Evolutionary conservation across 2,888 invertebrate species (phyloP), one percentile per base, ranked within the genome.

Genomic region (Drosophila merina): DNA sequence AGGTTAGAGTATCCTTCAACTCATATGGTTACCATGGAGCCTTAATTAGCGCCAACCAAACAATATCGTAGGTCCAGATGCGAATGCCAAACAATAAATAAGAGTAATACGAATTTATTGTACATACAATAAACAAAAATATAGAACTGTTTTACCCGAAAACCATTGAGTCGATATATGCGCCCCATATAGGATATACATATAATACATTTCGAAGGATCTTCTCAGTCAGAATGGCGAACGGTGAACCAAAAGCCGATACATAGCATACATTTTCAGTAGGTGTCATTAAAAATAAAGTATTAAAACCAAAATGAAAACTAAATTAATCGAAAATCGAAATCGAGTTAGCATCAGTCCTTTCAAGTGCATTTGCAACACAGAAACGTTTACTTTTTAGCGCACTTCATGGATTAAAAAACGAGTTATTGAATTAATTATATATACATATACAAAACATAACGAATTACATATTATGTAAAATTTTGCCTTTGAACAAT

Each of bases 401-500:
- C 66, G 78, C 77, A 77, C 77, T 72, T 75, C 75, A 77, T 69
- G 50, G 36, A 58, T 69, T 57, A 44, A 49, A 49, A 49, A 64
- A 48, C 31, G 54, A 47, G 66, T 76, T 63, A 75, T 50, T 42
- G 49, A 57, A 63, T 60, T 69, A 66, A 76, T 72, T 54, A 64
- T 57, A 64, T 57, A 68, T 55, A 62, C 48, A 72, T 48, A 72
- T 72, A 50, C 44, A 56, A 40, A 36, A 55, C 64, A 66, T 66
- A 54, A 62, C 52, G 75, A 68, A 56, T 57, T 62, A 71, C 72
- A 67, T 66, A 74, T 72, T 77, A 82, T 82, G 83, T 79, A 77
- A 57, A 79, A 75, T 79, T 79, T 80, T 76, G 80, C 86, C 86
- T 80, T 85, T 82, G 63, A 82, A 79, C 42, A 75, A 83, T 71